Conservation (phyloP, 2,113 vertebrate genomes). For the Taxidea taxus region DNA sequence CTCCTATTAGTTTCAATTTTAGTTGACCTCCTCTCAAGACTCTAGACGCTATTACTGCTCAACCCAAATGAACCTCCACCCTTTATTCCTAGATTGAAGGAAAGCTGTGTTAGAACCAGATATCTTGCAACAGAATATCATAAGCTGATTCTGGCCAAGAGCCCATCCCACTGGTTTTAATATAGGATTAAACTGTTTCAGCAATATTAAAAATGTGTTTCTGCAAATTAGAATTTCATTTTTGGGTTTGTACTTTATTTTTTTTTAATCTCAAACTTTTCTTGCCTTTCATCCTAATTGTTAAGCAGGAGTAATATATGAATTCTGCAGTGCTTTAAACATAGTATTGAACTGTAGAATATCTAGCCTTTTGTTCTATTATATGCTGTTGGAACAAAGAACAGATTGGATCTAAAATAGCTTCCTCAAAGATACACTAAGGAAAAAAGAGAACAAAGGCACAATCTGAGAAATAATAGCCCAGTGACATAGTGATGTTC, state of each 20-base stretch:
- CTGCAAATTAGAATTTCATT: neutral
- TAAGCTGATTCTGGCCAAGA: neutral
- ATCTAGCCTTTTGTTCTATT: neutral
- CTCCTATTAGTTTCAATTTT: neutral
- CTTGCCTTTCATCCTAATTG: neutral
- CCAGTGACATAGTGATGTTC: neutral
- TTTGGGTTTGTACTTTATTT: neutral
- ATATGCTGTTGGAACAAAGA: neutral
- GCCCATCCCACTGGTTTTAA: neutral
- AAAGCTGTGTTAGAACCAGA: neutral
- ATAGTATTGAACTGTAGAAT: neutral
- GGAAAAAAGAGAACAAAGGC: neutral
- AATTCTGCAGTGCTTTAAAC: neutral
- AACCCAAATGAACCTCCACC: neutral
- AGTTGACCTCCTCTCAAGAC: neutral
- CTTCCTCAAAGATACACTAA: neutral
- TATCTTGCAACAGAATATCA: neutral
- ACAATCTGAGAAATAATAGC: slow-evolving; percentile 10
- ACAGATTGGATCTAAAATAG: neutral
- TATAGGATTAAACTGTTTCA: neutral
- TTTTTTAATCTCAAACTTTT: neutral
- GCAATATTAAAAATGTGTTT: neutral
- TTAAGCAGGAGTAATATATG: neutral
- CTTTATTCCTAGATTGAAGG: neutral
- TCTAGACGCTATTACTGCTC: neutral